Conservation (phyloP, 2,797 vertebrate species). For the Microhierax caerulescens region DNA sequence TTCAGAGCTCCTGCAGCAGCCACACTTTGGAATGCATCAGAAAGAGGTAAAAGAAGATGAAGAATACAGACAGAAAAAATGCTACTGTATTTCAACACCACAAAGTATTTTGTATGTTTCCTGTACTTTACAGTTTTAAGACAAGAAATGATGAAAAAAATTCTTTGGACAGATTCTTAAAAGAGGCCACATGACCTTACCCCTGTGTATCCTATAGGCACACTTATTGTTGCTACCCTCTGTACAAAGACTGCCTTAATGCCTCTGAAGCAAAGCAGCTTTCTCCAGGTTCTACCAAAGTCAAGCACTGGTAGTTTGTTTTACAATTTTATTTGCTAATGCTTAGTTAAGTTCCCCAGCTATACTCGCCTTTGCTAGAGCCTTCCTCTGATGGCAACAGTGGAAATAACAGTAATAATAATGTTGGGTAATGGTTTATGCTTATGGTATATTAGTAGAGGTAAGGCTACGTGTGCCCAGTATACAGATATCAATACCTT, state of each 20-base stretch:
- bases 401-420: background rate
- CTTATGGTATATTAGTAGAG: background rate
- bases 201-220: background rate
- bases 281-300: background rate
- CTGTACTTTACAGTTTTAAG: background rate
- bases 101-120: background rate
- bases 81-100: background rate
- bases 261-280: background rate
- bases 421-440: background rate
- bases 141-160: background rate
- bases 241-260: background rate
- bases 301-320: background rate
- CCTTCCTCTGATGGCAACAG: background rate
- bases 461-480: background rate
- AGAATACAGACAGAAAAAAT: background rate
- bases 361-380: background rate
- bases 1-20: background rate
- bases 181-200: fast-evolving
- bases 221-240: background rate
- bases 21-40: background rate
- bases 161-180: background rate
- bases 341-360: background rate
- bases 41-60: background rate
- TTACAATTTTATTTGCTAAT: background rate
- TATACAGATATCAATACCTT: background rate